Percentiles rank a stretch among this genome's conserved stretches.
Evolutionary conservation across 2,797 vertebrate genomes (phyloP).

Genomic region (Phalloptychus januarius): DNA sequence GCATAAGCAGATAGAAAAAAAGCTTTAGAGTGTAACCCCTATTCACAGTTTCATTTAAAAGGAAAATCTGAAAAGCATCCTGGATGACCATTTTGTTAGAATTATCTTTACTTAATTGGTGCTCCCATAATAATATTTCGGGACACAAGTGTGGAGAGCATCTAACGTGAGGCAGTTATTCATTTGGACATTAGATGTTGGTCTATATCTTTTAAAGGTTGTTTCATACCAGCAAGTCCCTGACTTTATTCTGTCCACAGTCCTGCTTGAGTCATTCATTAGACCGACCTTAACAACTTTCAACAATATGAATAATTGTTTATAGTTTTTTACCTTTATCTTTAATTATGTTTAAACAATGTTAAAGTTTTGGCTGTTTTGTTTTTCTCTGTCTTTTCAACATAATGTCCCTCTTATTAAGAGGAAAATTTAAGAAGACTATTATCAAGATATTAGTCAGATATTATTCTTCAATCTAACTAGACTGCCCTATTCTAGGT

Average conservation of each 20-base stretch:
- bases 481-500: not conserved
- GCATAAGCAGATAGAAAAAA: slow-evolving; percentile 16
- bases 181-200: not conserved
- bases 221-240: not conserved
- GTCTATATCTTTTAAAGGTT: not conserved
- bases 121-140: not conserved
- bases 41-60: slow-evolving; percentile 7
- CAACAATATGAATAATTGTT: not conserved
- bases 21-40: slow-evolving; percentile 2
- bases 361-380: not conserved
- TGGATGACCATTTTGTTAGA: not conserved
- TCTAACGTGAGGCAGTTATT: not conserved
- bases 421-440: no score
- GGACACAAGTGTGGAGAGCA: not conserved
- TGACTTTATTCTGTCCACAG: not conserved
- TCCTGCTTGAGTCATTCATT: not conserved
- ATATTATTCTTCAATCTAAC: no score
- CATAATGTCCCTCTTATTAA: no score
- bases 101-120: not conserved
- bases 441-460: not conserved
- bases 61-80: not conserved
- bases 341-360: not conserved
- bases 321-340: not conserved
- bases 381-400: not conserved
- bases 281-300: not conserved